Evolutionary conservation across 2,888 invertebrate species (phyloP).

Genomic region (Oegoconia quadripuncta): DNA sequence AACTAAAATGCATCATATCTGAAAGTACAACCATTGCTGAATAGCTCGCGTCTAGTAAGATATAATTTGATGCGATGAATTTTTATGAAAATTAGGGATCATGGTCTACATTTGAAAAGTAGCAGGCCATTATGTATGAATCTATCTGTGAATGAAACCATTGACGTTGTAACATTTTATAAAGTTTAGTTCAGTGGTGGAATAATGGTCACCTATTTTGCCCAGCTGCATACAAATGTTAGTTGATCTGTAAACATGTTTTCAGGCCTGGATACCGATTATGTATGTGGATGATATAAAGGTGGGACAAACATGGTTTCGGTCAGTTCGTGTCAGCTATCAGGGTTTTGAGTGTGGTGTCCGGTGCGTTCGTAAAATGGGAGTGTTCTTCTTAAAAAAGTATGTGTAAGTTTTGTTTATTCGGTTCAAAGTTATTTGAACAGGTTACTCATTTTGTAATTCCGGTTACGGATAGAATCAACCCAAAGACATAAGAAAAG

Average conservation of each 20-base stretch:
- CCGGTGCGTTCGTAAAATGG: constrained; percentile 37
- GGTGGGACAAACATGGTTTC: constrained; percentile 37
- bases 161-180: no score
- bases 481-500: no score
- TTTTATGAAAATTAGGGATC: no score
- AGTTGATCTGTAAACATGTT: constrained; percentile 22
- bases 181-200: background rate
- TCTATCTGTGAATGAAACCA: no score
- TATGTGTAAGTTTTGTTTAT: constrained; percentile 29
- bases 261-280: constrained; percentile 37
- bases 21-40: no score
- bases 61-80: no score
- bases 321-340: constrained; percentile 46
- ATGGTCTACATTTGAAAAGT: no score
- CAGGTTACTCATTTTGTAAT: constrained; percentile 9
- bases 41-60: no score
- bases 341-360: constrained; percentile 25
- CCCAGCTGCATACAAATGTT: constrained; percentile 1
- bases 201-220: background rate
- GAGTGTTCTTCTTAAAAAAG: constrained; percentile 54
- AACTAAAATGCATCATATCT: no score
- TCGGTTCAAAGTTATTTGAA: no score
- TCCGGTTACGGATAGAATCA: no score
- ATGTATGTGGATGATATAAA: constrained; percentile 59
- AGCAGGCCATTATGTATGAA: no score